These are phyloP conservation scores for Watsonalla binaria DNA, from an alignment of 2,888 invertebrate species.

Conservation along the genomic window DNA sequence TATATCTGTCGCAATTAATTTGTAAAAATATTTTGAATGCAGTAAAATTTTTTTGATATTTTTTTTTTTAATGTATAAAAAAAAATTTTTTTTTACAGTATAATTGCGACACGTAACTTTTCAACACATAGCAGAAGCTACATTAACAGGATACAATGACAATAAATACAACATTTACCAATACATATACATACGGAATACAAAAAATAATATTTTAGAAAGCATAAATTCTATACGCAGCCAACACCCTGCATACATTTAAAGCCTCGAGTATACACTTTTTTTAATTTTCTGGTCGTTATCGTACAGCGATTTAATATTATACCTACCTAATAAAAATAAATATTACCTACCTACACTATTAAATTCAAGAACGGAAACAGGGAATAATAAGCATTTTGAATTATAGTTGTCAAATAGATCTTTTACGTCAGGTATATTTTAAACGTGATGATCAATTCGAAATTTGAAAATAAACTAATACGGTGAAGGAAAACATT, in stretches of 20 bases:
- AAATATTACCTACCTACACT: neutral
- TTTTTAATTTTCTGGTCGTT: conserved; percentile 39
- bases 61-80: neutral
- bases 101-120: neutral
- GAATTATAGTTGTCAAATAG: too few relatives aligned
- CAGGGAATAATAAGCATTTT: too few relatives aligned
- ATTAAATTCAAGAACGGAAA: too few relatives aligned
- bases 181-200: conserved; percentile 25
- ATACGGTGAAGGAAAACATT: too few relatives aligned
- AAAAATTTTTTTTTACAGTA: too few relatives aligned
- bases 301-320: conserved; percentile 61
- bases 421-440: too few relatives aligned
- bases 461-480: too few relatives aligned
- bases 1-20: neutral
- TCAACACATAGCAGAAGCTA: conserved; percentile 44
- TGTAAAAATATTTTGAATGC: neutral
- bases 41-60: neutral
- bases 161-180: conserved; percentile 24
- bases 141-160: conserved; percentile 34
- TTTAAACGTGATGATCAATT: too few relatives aligned
- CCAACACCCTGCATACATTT: conserved; percentile 78
- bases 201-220: conserved; percentile 27
- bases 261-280: conserved; percentile 51
- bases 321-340: conserved; percentile 6
- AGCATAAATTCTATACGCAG: conserved; percentile 51